Evolutionary conservation across 1,140 invertebrate genomes (phyloP).

Genomic region (Atta texana): DNA sequence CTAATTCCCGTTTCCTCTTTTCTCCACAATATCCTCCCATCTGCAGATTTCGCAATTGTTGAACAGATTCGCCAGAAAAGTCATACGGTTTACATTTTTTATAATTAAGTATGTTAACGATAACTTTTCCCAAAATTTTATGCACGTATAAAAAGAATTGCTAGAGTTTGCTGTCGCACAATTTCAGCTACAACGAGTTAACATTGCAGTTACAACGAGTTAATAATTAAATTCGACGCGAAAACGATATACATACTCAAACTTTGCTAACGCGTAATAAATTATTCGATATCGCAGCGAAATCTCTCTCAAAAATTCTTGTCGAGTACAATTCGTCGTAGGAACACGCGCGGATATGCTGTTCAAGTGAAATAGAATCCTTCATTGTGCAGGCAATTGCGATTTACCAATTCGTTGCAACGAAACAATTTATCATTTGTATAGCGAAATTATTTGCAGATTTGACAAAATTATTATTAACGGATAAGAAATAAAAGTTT

Average conservation of each 20-base stretch:
- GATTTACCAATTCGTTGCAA: too few species aligned
- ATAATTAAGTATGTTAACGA: background rate
- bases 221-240: too few species aligned
- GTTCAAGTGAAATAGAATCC: background rate
- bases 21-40: background rate
- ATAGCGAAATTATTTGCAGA: too few species aligned
- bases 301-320: background rate
- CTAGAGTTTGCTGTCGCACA: background rate
- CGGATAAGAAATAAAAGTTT: too few species aligned
- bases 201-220: background rate
- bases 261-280: background rate
- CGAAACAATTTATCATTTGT: too few species aligned
- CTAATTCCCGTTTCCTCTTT: constrained; percentile 6
- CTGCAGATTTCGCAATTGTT: background rate
- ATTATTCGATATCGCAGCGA: background rate
- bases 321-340: background rate
- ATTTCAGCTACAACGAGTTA: background rate
- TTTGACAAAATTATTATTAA: too few species aligned
- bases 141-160: background rate
- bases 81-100: background rate
- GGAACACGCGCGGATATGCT: background rate
- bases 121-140: background rate
- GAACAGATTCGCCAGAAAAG: background rate
- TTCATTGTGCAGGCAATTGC: too few species aligned
- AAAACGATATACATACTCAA: background rate